Evolutionary conservation across 37 sponge, comb jelly and placozoan genomes (phyloP).

Genomic region (Tethya wilhelma): DNA sequence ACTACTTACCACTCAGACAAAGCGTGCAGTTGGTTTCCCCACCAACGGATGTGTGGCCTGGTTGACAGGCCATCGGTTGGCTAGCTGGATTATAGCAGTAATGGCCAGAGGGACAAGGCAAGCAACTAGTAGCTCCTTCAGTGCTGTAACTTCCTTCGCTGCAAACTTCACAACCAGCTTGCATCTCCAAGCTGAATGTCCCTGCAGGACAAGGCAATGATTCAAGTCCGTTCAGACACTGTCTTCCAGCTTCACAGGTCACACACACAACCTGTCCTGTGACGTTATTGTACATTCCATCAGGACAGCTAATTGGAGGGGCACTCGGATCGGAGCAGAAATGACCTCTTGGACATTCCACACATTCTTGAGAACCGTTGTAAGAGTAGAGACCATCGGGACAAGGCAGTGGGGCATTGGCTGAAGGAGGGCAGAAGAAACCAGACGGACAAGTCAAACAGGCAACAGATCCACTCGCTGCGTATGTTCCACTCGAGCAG

Average conservation of each 20-base stretch:
- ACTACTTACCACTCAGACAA: slow-evolving; percentile 1
- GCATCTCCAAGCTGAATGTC: background rate
- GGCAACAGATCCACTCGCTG: background rate
- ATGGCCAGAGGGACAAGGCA: background rate
- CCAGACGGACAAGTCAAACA: background rate
- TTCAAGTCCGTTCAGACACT: background rate
- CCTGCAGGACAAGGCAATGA: background rate
- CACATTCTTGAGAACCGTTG: slow-evolving; percentile 18
- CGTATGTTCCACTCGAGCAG: background rate
- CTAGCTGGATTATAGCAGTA: background rate
- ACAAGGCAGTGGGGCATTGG: background rate
- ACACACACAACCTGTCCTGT: background rate
- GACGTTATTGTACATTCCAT: background rate
- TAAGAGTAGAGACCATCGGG: background rate
- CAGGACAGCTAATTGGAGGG: background rate
- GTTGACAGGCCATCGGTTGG: background rate
- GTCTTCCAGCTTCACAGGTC: background rate
- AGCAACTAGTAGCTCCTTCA: background rate
- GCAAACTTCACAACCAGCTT: background rate
- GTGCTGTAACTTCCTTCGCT: background rate
- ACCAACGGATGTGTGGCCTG: background rate
- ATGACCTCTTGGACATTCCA: background rate
- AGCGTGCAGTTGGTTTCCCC: background rate
- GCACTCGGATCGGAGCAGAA: background rate
- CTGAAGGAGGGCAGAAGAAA: background rate